Evolutionary conservation across 2,113 vertebrate genomes (phyloP), one percentile per base, ranked within the genome.

Genomic region (Xerus inauris): DNA sequence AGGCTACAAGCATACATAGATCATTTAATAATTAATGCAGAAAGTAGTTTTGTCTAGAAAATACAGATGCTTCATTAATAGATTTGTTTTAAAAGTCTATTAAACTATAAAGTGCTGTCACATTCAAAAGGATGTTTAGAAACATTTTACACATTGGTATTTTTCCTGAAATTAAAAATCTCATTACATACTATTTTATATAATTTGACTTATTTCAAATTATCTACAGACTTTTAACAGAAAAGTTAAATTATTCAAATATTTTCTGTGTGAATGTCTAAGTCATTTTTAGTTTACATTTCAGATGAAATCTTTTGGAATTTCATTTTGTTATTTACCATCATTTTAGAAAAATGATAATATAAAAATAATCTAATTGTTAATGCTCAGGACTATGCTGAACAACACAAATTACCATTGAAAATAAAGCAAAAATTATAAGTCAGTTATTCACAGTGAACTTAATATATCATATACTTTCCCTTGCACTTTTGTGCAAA

Each of bases 371-470:
- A 59, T 1, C 67, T 59, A 89, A 79, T 49, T 24, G 19, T 75
- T 62, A 91, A 64, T 62, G 6, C 0, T n/a, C 4, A 2, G 65
- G 28, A 89, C 45, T 82, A 73, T 40, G 6, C 1, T 62, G 1
- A 51, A 72, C 49, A 75, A 67, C 47, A 73, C 40, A 86, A 77
- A 94, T 47, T 26, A 54, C 19, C 79, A 30, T 40, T 45, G 71
- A 92, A 95, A 93, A 89, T 84, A 84, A 96, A 51, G 1, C 49
- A 59, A 97, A 85, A 93, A 22, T 47, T 69, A 8, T 92, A 92
- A 93, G 62, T 95, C 94, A 87, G 35, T 83, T 96, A 76, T 94
- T 96, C n/a, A 69, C 32, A 83, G 47, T 51, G n/a, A 1, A 59
- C 24, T 83, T 86, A 84, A 6, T 51, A 89, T 83, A 91, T 90